phyloP scores from a whole-genome alignment of 2,113 vertebrate species.

The Corythoichthys intestinalis region DNA sequence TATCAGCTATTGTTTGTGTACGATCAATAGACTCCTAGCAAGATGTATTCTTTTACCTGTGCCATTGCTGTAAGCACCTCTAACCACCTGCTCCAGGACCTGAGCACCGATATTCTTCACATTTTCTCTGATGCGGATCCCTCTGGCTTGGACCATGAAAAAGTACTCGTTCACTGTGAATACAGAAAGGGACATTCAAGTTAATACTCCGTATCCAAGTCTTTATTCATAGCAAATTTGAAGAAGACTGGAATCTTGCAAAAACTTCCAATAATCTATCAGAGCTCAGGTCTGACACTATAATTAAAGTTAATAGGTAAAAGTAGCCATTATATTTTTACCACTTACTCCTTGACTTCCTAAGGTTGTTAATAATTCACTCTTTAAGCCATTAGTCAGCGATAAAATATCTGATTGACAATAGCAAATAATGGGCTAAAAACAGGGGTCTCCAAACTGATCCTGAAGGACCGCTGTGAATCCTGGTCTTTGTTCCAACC shows the following conservation, averaged over 20 bases:
- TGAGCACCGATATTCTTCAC: slow-evolving; percentile 90
- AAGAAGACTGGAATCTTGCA: not conserved
- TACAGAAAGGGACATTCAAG: slow-evolving; percentile 5
- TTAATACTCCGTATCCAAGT: not conserved
- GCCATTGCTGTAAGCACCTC: slow-evolving; percentile 89
- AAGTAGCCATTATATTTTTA: not conserved
- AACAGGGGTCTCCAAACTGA: no score
- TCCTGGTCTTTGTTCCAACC: no score
- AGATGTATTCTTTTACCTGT: slow-evolving; percentile 75
- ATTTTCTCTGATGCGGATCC: slow-evolving; percentile 91
- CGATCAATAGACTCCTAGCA: not conserved
- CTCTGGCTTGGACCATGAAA: slow-evolving; percentile 96
- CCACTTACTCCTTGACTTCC: not conserved
- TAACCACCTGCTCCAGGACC: slow-evolving; percentile 93
- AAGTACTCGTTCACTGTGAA: slow-evolving; percentile 94
- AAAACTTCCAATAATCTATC: not conserved
- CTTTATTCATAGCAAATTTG: not conserved
- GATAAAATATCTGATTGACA: not conserved
- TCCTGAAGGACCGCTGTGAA: no score
- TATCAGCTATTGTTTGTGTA: not conserved
- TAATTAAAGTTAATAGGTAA: not conserved
- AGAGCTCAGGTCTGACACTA: not conserved
- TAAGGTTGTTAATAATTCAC: not conserved
- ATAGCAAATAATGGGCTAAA: not conserved
- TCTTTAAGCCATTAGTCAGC: not conserved